Base-by-base conservation (phyloP, 2,888 invertebrate species). In the Apamea crenata region DNA sequence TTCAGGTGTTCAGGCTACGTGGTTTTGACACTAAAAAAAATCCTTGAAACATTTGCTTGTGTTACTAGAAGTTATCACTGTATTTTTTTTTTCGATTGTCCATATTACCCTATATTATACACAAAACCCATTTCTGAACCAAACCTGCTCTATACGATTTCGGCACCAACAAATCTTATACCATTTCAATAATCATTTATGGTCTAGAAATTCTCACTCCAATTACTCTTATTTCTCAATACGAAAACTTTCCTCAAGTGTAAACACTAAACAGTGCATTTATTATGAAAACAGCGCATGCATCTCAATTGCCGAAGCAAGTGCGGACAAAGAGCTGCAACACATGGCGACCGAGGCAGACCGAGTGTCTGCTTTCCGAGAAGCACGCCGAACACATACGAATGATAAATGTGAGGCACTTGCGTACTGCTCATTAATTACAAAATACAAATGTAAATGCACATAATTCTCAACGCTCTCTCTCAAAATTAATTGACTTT, bases 331-430 rank as follows among this genome's bases (percentile, higher is more conserved):
- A 83, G 86, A 83, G 71, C 63, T 40, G 44, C 70, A 74, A 73
- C 88, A 88, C 83, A 88, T 88, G 89, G 89, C 87, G 77, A 73
- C 67, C 77, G 71, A n/a, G 69, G 50, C 94, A 96, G 96, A 96
- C 96, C 93, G 94, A 94, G 93, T 94, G 96, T 94, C 96, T 95
- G 93, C 90, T 91, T 94, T 93, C 93, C 91, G 90, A 92, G 94
- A 93, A 94, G 88, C 89, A 87, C 86, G 69, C 56, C 10, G 87
- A 89, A 85, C 89, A 89, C 91, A 89, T 87, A 83, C 86, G 73
- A 69, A 70, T 87, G 87, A 87, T 85, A 81, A 81, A 83, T 83
- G 81, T 65, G 73, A 70, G 66, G 67, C 84, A 87, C 84, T 84
- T 84, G 76, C 74, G 61, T 61, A 77, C 74, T 74, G 68, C 76